Evolutionary conservation across 2,888 invertebrate genomes (phyloP), one percentile per base, ranked within the genome.

Genomic region (Lydus trimaculatus): DNA sequence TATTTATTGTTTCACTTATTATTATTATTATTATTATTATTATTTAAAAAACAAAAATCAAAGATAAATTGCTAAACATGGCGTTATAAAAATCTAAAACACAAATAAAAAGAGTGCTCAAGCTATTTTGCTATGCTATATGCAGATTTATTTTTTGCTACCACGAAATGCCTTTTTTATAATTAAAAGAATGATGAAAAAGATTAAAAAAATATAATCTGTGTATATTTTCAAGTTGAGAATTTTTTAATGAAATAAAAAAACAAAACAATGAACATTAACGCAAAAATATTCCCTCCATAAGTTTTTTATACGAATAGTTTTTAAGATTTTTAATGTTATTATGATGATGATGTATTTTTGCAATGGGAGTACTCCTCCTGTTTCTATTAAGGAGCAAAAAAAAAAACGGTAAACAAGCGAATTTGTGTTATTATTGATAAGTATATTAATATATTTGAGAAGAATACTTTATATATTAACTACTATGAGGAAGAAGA

Each of bases 401-500:
- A 48, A 48, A 20, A 20, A 2, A 48, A 48, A 23, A 48, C 5
- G 17, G 9, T 17, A 48, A 81, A 82, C 79, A 84, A 84, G 84
- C 84, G 82, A 82, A 79, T 85, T 84, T 85, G 85, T 85, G 85
- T 85, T 85, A 85, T 83, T 85, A 85, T 80, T 83, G 75, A 80
- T 83, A 83, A 78, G 83, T 78, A 80, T 81, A 80, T 80, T 80
- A 82, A 79, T 79, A 81, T 79, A 80, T 79, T 79, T 76, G 73
- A 79, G 74, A 75, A 20, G 8, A 20, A 76, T 79, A 79, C 78
- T 79, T 78, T 79, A 79, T 78, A 33, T 33, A 43, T 43, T n/a
- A 43, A 43, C 11, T 75, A 33, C 56, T 73, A 69, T 36, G 36
- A 36, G 39, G 15, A 39, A 39, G 7, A 67, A 65, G 63, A 65